Evolutionary conservation across 2,113 vertebrate genomes (phyloP).

Genomic region (Platysteira castanea): DNA sequence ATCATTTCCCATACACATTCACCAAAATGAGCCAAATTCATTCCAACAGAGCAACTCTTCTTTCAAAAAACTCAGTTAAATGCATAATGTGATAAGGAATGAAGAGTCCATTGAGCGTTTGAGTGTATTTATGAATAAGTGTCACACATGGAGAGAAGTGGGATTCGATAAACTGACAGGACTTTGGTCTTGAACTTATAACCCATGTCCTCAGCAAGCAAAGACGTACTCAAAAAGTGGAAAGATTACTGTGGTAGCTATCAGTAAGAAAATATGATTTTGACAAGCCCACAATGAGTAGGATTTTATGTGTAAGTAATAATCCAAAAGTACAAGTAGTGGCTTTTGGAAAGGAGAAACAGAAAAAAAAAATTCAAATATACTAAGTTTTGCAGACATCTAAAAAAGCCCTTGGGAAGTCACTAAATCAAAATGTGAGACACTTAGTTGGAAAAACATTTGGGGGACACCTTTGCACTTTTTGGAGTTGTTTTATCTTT

Average conservation of each 20-base stretch:
- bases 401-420: background rate
- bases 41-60: background rate
- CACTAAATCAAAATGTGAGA: background rate
- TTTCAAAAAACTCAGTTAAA: background rate
- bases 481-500: fast-evolving
- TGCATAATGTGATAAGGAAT: background rate
- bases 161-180: background rate
- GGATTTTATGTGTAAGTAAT: background rate
- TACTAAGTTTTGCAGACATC: background rate
- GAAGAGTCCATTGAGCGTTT: background rate
- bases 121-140: background rate
- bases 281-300: background rate
- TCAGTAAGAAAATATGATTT: background rate
- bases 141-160: background rate
- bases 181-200: background rate
- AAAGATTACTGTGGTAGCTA: background rate
- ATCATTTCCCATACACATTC: background rate
- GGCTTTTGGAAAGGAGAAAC: background rate
- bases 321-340: background rate
- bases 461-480: fast-evolving
- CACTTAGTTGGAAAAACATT: background rate
- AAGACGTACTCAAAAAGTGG: background rate
- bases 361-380: background rate
- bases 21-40: background rate
- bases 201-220: background rate